These are phyloP conservation scores for Caranx ignobilis DNA, from an alignment of 2,113 vertebrate species.

Conservation along the genomic window DNA sequence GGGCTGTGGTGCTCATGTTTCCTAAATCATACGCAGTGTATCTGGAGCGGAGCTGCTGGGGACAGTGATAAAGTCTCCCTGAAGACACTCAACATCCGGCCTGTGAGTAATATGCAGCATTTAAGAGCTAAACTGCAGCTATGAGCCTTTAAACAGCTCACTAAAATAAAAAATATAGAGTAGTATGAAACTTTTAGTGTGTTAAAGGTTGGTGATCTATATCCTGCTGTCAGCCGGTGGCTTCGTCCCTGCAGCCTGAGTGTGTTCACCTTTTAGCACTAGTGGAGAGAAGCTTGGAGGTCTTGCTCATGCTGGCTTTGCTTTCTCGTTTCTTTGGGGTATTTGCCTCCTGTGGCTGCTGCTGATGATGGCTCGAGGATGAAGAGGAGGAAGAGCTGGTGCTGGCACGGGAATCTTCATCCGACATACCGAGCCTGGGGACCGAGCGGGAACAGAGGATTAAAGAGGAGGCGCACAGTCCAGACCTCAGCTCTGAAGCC, in stretches of 20 bases:
- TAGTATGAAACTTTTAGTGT: neutral
- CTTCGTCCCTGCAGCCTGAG: neutral
- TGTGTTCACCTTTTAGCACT: slow-evolving; percentile 93
- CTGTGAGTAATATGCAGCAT: neutral
- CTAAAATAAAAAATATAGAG: neutral
- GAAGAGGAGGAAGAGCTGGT: slow-evolving; percentile 95
- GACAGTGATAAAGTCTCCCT: neutral
- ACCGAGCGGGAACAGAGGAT: neutral
- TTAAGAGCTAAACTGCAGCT: neutral
- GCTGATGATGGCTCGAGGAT: slow-evolving; percentile 85
- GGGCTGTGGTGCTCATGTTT: neutral
- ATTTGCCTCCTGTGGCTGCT: slow-evolving; percentile 85
- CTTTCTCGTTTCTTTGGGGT: slow-evolving; percentile 92
- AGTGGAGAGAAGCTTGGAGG: slow-evolving; percentile 96
- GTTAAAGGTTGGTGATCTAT: neutral
- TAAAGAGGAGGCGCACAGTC: neutral
- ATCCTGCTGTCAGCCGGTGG: neutral
- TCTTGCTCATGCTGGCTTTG: slow-evolving; percentile 98
- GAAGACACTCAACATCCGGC: neutral
- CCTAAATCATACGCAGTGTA: neutral
- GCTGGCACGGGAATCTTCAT: slow-evolving; percentile 99
- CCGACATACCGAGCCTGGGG: slow-evolving; percentile 92
- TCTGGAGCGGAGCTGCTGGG: neutral
- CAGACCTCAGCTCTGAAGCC: neutral
- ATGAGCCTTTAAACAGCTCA: neutral